Evolutionary conservation across 2,113 vertebrate species (phyloP).

Genomic region (Vidua chalybeata): DNA sequence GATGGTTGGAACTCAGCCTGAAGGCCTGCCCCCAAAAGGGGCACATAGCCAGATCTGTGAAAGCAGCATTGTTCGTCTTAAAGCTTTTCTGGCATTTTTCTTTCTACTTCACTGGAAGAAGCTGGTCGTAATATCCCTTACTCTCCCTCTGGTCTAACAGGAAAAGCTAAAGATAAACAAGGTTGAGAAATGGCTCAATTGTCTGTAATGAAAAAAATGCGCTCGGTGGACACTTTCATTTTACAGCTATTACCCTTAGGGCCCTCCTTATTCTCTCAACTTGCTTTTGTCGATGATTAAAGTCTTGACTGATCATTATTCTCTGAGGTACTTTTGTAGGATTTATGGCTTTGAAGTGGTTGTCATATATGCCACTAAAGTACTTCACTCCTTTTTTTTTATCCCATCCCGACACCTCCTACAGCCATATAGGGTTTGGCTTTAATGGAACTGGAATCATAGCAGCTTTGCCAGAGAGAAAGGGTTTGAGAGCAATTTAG

Average conservation of each 20-base stretch:
- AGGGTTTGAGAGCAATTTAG: not conserved
- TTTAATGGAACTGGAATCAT: slow-evolving; percentile 33
- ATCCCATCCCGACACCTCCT: not conserved
- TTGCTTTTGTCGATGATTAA: slow-evolving; percentile 67
- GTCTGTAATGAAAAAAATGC: slow-evolving; percentile 57
- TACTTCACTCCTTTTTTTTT: not conserved
- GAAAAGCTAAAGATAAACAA: slow-evolving; percentile 56
- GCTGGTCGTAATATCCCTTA: not conserved
- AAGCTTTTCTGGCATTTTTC: not conserved
- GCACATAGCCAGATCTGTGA: not conserved
- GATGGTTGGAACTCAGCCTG: not conserved
- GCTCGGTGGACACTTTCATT: slow-evolving; percentile 45
- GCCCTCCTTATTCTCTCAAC: slow-evolving; percentile 49
- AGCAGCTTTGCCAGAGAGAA: not conserved
- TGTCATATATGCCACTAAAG: slow-evolving; percentile 29
- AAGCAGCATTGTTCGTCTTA: not conserved
- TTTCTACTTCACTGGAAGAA: not conserved
- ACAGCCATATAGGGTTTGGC: not conserved
- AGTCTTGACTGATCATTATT: slow-evolving; percentile 66
- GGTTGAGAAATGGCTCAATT: slow-evolving; percentile 56
- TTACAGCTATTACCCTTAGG: slow-evolving; percentile 59
- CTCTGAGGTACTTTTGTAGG: slow-evolving; percentile 45
- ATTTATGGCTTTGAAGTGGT: slow-evolving; percentile 63
- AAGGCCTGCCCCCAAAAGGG: not conserved
- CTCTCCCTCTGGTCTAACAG: slow-evolving; percentile 37